Base-by-base conservation (phyloP, 2,888 invertebrate species). In the Andrena dorsata region DNA sequence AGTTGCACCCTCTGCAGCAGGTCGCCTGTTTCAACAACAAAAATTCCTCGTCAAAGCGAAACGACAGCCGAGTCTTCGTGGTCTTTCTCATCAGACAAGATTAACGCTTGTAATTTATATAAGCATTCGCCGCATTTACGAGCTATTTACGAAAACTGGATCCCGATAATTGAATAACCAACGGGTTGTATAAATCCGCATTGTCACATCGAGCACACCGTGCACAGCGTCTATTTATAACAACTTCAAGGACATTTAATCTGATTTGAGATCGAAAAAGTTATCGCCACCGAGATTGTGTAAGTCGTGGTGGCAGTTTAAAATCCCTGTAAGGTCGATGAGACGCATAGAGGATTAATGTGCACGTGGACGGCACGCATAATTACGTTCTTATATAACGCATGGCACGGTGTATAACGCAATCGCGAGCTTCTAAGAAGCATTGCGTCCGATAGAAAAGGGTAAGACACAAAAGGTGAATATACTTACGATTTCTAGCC, bases 1-100 rank as follows among this genome's bases (percentile, higher is more conserved):
- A 98, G 95, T 91, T 98, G 97, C 5, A 98, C 96, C 80, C 98
- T 95, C 93, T 98, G 97, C 89, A 98, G 93, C 91, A 97, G 96
- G 90, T 98, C 98, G 81, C 94, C 94, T 95, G 26, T 16, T 51
- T 1, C n/a, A 20, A 73, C 0, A 74, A 16, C 0, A 74, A 20
- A 56, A 63, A 10, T 35, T 0, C 13, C 35, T 49, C 16, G 7
- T 71, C 3, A 56, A 20, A 63, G 16, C 16, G 5, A 41, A 41
- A 13, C 41, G 16, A 16, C 41, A 41, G 16, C 16, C 41, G 41
- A 41, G 41, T 41, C 41, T 41, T 41, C 41, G 41, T 41, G 13
- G 41, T 41, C 41, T 41, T 13, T 41, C 41, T 0, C 13, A 41
- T 13, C 41, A 13, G 13, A 13, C 4, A 41, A 13, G 41, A 41